Evolutionary conservation across 1,140 invertebrate species (phyloP), one percentile per base, ranked within the genome.

Genomic region (Leguminivora glycinivorella): DNA sequence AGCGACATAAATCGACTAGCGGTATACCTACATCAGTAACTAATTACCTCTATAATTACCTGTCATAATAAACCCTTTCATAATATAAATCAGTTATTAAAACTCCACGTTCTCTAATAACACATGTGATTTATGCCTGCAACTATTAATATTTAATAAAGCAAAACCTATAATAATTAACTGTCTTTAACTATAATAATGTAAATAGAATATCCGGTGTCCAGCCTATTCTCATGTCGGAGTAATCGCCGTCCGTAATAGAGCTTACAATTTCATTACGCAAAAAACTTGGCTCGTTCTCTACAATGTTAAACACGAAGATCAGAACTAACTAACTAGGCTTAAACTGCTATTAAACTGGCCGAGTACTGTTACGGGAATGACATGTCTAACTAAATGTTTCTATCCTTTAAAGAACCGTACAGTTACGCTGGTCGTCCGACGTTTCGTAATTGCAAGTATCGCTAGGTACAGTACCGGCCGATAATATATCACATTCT

Each of bases 341-440:
- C 75, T 85, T 82, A 81, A 83, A 79, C 77, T 79, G 84, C 74
- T 84, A 90, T 90, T 90, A 89, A 83, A 81, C 75, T 79, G 79
- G 83, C 80, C 58, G 2, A 63, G 79, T 82, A 83, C 86, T 85
- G 82, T 87, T 87, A 88, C 86, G 83, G 83, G 82, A 83, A 79
- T 87, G 78, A 85, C 86, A 90, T 90, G 80, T 85, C 84, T 88
- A 67, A 83, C 82, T 90, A 88, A 90, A 88, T 88, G 83, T 86
- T 90, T 88, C 83, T 87, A 88, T 83, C 84, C 87, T 87, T 89
- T 89, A 87, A 67, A 85, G 67, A 84, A 82, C 73, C 72, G 77
- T 77, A 86, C 84, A 87, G 86, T 88, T 88, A 88, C 82, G 84
- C 83, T 74, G 72, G 63, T 24, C 68, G 68, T 10, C 34, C 17